Conservation (phyloP, 2,888 invertebrate genomes). For the Rotaria magnacalcarata region DNA sequence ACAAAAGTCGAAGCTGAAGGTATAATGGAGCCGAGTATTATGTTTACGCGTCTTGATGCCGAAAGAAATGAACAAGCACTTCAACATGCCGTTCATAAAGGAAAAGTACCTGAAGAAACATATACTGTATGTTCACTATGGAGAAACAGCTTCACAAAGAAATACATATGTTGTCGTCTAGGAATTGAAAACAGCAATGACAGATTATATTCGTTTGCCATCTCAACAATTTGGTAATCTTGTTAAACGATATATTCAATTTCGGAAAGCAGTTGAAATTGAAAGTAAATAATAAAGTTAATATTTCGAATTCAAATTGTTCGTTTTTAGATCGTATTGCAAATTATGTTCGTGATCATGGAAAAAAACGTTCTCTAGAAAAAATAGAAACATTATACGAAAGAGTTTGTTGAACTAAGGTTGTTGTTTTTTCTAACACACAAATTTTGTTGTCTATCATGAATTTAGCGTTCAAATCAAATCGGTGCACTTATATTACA, state of each 20-base stretch:
- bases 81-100: constrained; percentile 53
- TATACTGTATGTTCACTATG: not conserved
- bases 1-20: not conserved
- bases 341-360: not conserved
- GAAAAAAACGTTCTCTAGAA: not conserved
- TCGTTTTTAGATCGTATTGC: not conserved
- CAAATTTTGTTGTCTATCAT: no score
- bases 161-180: not conserved
- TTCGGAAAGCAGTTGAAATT: not conserved
- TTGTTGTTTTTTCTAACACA: not conserved
- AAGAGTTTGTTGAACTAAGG: not conserved
- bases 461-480: not conserved
- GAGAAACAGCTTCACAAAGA: no score
- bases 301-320: not conserved
- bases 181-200: not conserved
- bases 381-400: not conserved
- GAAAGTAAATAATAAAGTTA: not conserved
- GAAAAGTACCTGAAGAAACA: constrained; percentile 33
- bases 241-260: constrained; percentile 21
- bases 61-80: constrained; percentile 58
- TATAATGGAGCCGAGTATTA: constrained; percentile 51
- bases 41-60: constrained; percentile 58
- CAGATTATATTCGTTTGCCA: not conserved
- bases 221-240: constrained; percentile 23
- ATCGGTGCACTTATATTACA: constrained; percentile 51